Evolutionary conservation across 2,888 invertebrate species (phyloP).

Genomic region (Dioctria linearis): DNA sequence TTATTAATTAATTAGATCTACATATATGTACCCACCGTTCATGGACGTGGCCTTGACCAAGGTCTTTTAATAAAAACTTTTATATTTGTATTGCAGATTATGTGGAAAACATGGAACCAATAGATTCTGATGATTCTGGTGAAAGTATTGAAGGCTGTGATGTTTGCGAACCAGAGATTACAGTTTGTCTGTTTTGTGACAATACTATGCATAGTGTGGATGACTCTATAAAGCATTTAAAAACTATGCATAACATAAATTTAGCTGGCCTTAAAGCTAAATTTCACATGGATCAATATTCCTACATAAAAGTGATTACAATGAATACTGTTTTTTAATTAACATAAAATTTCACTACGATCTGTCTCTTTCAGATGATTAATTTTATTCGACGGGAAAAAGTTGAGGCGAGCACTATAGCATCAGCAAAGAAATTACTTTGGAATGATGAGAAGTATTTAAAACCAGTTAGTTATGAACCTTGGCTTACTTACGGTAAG

Average conservation of each 20-base stretch:
- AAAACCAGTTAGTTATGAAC: slow-evolving; percentile 82
- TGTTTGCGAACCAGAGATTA: slow-evolving; percentile 59
- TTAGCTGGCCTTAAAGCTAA: slow-evolving; percentile 77
- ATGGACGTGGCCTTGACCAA: too few species aligned
- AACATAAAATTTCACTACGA: neutral
- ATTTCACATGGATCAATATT: slow-evolving; percentile 86
- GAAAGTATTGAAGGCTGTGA: neutral
- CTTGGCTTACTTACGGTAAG: slow-evolving; percentile 87
- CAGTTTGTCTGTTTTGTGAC: slow-evolving; percentile 82
- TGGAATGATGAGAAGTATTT: slow-evolving; percentile 87
- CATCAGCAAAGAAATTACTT: slow-evolving; percentile 72
- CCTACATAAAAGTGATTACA: slow-evolving; percentile 76
- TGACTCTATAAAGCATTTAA: slow-evolving; percentile 79
- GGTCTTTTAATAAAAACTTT: too few species aligned
- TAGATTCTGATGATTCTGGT: slow-evolving; percentile 41
- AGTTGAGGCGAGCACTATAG: slow-evolving; percentile 74
- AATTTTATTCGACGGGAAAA: slow-evolving; percentile 83
- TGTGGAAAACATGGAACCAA: neutral
- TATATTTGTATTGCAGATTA: neutral
- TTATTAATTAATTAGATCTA: too few species aligned
- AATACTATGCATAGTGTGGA: slow-evolving; percentile 75
- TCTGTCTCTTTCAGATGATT: slow-evolving; percentile 73
- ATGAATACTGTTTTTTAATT: neutral
- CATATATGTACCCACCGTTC: too few species aligned
- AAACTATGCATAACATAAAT: slow-evolving; percentile 77